Conservation (phyloP, 1,140 invertebrate species). For the Drosophila pallidifrons region DNA sequence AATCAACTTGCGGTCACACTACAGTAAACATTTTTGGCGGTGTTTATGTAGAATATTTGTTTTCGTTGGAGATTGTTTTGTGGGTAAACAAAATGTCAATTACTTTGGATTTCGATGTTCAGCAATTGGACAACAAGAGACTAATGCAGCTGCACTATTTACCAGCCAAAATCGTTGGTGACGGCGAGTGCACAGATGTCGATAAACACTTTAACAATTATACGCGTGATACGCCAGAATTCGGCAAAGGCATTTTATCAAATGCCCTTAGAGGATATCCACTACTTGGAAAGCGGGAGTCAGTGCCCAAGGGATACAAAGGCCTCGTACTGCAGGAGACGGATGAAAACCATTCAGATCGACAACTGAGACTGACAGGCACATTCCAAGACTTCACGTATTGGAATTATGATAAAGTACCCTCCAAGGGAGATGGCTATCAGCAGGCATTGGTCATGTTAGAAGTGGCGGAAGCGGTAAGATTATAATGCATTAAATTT, state of each 20-base stretch:
- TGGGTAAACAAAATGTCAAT: conserved; percentile 84
- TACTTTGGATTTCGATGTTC: conserved; percentile 86
- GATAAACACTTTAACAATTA: conserved; percentile 89
- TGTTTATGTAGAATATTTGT: conserved; percentile 27
- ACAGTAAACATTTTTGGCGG: conserved; percentile 49
- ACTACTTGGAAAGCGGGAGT: conserved; percentile 87
- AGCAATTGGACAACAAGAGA: conserved; percentile 82
- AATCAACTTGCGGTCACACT: conserved; percentile 5
- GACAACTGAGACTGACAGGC: conserved; percentile 87
- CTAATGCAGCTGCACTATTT: conserved; percentile 88
- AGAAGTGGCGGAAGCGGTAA: conserved; percentile 89
- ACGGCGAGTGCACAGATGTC: conserved; percentile 89
- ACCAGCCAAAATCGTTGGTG: conserved; percentile 90
- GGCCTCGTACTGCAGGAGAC: conserved; percentile 88
- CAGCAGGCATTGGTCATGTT: conserved; percentile 89
- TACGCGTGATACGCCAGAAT: conserved; percentile 85
- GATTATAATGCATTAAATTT: neutral
- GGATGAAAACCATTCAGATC: conserved; percentile 86
- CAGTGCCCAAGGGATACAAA: conserved; percentile 87
- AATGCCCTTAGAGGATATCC: conserved; percentile 89
- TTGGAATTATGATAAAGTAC: conserved; percentile 92
- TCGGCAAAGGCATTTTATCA: conserved; percentile 77
- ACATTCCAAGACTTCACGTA: conserved; percentile 89
- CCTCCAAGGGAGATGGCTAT: conserved; percentile 88
- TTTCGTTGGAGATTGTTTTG: neutral